Conservation (phyloP, 2,113 vertebrate genomes). For the Tretioscincus oriximinensis region DNA sequence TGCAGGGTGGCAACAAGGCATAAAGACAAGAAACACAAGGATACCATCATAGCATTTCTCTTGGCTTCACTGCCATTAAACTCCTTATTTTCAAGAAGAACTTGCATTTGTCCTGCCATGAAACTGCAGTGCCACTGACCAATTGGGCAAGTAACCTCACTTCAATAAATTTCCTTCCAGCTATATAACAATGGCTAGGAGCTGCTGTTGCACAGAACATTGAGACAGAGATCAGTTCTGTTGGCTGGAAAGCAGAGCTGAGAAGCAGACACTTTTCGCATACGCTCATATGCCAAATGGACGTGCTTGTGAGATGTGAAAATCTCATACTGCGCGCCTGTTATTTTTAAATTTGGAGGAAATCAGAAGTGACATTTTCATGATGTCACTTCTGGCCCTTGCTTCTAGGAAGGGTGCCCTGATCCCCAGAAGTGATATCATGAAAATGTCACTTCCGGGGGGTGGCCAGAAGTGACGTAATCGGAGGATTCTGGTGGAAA, state of each 20-base stretch:
- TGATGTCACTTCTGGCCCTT: no score
- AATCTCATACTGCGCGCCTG: no score
- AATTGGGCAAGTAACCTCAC: neutral
- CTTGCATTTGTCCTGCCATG: neutral
- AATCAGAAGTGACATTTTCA: no score
- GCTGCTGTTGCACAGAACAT: neutral
- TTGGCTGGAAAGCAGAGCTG: neutral
- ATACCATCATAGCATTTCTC: neutral
- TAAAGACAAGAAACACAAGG: neutral
- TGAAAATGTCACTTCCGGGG: no score
- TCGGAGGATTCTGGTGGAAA: no score
- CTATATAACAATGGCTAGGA: neutral
- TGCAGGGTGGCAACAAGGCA: slow-evolving; percentile 10
- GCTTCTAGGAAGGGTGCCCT: no score
- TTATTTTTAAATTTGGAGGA: no score
- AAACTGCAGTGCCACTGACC: neutral
- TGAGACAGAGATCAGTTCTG: neutral
- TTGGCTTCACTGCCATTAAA: neutral
- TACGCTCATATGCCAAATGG: no score
- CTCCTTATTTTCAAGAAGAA: neutral
- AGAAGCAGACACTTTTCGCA: no score
- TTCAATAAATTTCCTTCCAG: neutral
- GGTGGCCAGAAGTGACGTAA: no score
- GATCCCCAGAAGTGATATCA: no score
- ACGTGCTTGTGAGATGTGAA: no score